phyloP scores from a whole-genome alignment of 2,113 vertebrate genomes.

The Gulo gulo region DNA sequence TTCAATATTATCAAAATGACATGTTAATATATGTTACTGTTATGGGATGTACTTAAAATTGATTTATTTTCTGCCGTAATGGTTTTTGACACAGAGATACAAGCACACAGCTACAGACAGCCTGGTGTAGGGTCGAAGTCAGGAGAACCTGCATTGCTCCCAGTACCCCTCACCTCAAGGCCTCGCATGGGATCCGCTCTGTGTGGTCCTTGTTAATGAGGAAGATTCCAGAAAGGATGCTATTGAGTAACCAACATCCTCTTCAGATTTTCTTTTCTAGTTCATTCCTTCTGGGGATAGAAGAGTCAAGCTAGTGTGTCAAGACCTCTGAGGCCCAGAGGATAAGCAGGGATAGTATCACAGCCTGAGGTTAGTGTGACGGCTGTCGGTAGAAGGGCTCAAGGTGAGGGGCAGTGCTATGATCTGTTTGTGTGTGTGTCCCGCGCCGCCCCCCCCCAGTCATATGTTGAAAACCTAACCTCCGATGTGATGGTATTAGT shows the following conservation, averaged over 20 bases:
- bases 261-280: background rate
- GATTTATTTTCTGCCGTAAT: background rate
- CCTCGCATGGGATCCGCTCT: background rate
- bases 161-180: background rate
- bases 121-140: background rate
- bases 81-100: background rate
- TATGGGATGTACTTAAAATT: background rate
- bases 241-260: background rate
- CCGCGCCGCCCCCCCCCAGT: background rate
- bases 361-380: background rate
- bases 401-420: background rate
- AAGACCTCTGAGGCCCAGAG: background rate
- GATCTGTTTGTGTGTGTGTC: background rate
- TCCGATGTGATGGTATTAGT: background rate
- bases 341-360: background rate
- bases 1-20: background rate
- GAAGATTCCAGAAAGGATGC: background rate
- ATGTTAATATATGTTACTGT: background rate
- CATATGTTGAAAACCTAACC: background rate
- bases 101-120: background rate
- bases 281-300: background rate
- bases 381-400: background rate
- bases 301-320: background rate
- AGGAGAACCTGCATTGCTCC: background rate
- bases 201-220: background rate